These are phyloP conservation scores for Physella acuta DNA, from an alignment of 1,140 invertebrate genomes.

Conservation along the genomic window DNA sequence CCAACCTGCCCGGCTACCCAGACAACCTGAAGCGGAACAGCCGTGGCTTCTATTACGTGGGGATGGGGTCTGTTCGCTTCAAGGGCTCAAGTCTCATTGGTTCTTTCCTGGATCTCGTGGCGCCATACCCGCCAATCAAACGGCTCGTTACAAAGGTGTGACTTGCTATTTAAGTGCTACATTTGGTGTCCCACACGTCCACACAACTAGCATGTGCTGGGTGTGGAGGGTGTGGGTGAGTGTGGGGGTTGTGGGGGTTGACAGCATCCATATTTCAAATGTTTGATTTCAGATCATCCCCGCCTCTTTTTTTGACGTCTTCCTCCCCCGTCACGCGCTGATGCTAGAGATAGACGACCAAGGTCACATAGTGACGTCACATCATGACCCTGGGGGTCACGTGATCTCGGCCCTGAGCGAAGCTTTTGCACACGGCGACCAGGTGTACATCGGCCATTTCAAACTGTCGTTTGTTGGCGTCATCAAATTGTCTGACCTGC, in stretches of 20 bases:
- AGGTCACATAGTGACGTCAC: constrained; percentile 50
- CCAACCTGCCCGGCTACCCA: constrained; percentile 77
- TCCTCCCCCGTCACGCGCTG: constrained; percentile 64
- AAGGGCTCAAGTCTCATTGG: constrained; percentile 38
- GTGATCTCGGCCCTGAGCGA: constrained; percentile 54
- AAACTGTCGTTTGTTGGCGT: constrained; percentile 36
- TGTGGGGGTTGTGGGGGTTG: too few species aligned
- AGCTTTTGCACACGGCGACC: constrained; percentile 48
- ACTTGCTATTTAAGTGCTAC: too few species aligned
- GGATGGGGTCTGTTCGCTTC: constrained; percentile 61
- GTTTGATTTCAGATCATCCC: constrained; percentile 64
- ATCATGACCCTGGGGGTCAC: constrained; percentile 53
- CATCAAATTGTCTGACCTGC: constrained; percentile 9
- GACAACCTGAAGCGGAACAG: constrained; percentile 75
- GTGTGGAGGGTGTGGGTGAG: too few species aligned
- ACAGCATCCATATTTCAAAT: neutral
- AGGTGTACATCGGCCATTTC: constrained; percentile 66
- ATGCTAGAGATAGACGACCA: constrained; percentile 49
- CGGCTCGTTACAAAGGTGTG: constrained; percentile 52
- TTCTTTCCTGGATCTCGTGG: constrained; percentile 51
- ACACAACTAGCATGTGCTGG: too few species aligned
- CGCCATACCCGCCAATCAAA: constrained; percentile 51
- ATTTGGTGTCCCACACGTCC: too few species aligned
- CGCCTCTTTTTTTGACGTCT: constrained; percentile 61
- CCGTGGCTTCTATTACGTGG: constrained; percentile 70